A percentile compares a stretch with the other conserved stretches of the same genome.
These are phyloP conservation scores for Philereme vetulata DNA, from an alignment of 2,888 invertebrate genomes.

Conservation along the genomic window DNA sequence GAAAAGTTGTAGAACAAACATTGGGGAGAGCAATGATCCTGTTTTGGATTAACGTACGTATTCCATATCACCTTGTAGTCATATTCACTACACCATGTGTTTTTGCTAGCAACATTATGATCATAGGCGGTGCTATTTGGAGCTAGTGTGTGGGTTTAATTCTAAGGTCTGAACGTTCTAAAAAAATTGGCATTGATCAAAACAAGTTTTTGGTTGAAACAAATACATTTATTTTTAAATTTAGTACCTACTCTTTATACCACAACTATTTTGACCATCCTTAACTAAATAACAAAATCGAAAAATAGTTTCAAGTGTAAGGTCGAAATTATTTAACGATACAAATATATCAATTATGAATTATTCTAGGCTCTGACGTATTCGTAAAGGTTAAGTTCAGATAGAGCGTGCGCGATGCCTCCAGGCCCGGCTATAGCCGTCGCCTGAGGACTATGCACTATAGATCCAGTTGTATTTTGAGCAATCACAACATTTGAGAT, in stretches of 20 bases:
- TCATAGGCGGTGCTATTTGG: too few relatives aligned
- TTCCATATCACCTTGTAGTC: too few relatives aligned
- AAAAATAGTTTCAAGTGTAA: slow-evolving; percentile 70
- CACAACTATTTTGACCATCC: too few relatives aligned
- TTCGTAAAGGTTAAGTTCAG: slow-evolving; percentile 86
- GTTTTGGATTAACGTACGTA: too few relatives aligned
- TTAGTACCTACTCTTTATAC: neutral
- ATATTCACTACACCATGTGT: neutral
- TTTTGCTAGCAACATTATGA: neutral
- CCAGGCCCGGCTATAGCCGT: slow-evolving; percentile 90
- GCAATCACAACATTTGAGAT: slow-evolving; percentile 86
- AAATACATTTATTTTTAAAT: slow-evolving; percentile 11
- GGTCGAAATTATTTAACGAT: slow-evolving; percentile 70
- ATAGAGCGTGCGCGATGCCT: slow-evolving; percentile 89
- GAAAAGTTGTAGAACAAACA: too few relatives aligned
- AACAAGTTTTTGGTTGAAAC: slow-evolving; percentile 4
- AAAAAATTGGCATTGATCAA: slow-evolving; percentile 6
- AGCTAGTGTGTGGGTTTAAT: slow-evolving; percentile 15
- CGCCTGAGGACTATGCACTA: slow-evolving; percentile 87
- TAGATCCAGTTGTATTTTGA: slow-evolving; percentile 84
- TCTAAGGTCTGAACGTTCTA: slow-evolving; percentile 9
- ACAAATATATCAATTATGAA: slow-evolving; percentile 5
- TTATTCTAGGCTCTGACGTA: slow-evolving; percentile 46
- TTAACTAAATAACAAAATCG: slow-evolving; percentile 37
- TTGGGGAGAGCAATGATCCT: too few relatives aligned